Evolutionary conservation across 2,888 invertebrate genomes (phyloP), one percentile per base, ranked within the genome.

Genomic region (Metacarcinus magister): DNA sequence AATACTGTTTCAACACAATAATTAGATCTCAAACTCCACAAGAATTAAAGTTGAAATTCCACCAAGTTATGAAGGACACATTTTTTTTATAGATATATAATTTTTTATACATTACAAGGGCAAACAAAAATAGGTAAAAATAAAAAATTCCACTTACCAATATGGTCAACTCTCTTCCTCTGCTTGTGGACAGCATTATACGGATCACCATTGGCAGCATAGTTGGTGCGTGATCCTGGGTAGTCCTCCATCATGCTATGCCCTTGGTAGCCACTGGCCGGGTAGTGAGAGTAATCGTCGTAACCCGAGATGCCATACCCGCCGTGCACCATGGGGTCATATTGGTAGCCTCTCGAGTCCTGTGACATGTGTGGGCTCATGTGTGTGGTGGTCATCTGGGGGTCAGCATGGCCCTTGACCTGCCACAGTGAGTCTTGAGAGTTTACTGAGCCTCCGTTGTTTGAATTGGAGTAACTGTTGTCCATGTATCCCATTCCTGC

Each of bases 371-470:
- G 96, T 95, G 97, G 93, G 93, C 94, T 90, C 96, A 96, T 94
- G 95, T 96, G 94, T 98, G 98, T 32, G 98, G 98, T 32, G 98
- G 99, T 75, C 67, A 75, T 67, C 67, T 93, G 97, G 97, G 96
- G 97, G 95, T 89, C 97, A 94, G 92, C 96, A 28, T 97, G 97
- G 46, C 98, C 98, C 96, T 99, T 99, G 98, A 99, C 98, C 98
- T 99, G 99, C 99, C 99, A 99, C 97, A 99, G 98, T 82, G 99
- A 99, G 97, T 99, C 99, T 98, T 99, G 99, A 5, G 99, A 99
- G 98, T 99, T 99, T 96, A 99, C 99, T 97, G 99, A 99, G 97
- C 99, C 99, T n/a, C 99, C 99, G 97, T 99, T 99, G 98, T 99
- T 99, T 96, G 99, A 99, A 97, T 99, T 99, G 96, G 99, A 99